Evolutionary conservation across 2,888 invertebrate species (phyloP).

Genomic region (Tipula lateralis): DNA sequence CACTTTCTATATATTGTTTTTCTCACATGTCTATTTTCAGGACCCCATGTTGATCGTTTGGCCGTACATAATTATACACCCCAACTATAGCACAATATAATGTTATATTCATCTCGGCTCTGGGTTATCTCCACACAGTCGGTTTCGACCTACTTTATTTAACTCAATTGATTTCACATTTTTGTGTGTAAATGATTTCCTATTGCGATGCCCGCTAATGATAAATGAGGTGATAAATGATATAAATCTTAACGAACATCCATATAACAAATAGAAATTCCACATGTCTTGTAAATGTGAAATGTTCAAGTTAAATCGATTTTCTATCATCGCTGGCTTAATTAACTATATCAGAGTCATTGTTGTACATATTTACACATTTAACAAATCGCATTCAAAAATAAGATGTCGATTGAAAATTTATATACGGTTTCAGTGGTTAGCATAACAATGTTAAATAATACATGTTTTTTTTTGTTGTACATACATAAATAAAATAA

Average conservation of each 20-base stretch:
- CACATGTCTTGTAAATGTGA: not conserved
- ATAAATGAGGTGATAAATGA: conserved; percentile 19
- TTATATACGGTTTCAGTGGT: not conserved
- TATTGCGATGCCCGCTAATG: not conserved
- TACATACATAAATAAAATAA: not conserved
- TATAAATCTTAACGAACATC: not conserved
- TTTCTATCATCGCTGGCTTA: not conserved
- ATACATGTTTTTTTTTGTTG: not conserved
- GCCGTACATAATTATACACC: not conserved
- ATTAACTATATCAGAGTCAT: not conserved
- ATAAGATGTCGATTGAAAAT: conserved; percentile 6
- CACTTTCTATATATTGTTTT: not conserved
- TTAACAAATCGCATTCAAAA: not conserved
- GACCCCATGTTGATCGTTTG: not conserved
- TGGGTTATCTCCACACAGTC: not conserved
- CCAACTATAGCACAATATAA: not conserved
- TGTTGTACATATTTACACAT: not conserved
- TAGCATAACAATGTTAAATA: conserved; percentile 19
- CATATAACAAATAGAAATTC: not conserved
- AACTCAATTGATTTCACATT: not conserved
- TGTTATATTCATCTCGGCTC: not conserved
- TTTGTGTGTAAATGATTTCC: not conserved
- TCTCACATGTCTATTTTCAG: not conserved
- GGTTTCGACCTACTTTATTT: not conserved
- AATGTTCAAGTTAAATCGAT: not conserved